These are phyloP conservation scores for Capromys pilorides DNA, from an alignment of 2,797 vertebrate species.

Conservation along the genomic window DNA sequence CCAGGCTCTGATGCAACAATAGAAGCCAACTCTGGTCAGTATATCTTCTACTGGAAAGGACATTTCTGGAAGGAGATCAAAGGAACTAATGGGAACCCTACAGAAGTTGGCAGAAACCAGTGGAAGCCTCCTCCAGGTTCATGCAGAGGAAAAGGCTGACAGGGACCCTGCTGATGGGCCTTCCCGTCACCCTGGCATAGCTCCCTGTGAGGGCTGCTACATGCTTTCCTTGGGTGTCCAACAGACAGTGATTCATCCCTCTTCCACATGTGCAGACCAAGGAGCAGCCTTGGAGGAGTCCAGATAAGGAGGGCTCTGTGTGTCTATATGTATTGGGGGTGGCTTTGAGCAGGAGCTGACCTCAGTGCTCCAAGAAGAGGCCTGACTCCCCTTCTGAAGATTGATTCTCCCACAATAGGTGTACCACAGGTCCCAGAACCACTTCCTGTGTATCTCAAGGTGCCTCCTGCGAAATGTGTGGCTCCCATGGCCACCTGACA, in stretches of 20 bases:
- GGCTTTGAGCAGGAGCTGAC: not conserved
- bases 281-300: not conserved
- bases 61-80: not conserved
- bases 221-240: not conserved
- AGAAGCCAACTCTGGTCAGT: not conserved
- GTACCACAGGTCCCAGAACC: accelerated
- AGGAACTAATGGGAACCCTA: not conserved
- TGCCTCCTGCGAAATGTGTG: not conserved
- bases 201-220: too few relatives aligned
- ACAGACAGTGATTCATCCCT: not conserved
- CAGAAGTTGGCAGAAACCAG: not conserved
- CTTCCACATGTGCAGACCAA: not conserved
- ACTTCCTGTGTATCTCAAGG: not conserved
- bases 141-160: not conserved
- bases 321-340: not conserved
- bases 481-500: not conserved
- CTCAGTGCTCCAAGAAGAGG: not conserved
- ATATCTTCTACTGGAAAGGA: not conserved
- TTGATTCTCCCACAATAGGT: not conserved
- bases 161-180: not conserved
- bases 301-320: not conserved
- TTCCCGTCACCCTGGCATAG: not conserved
- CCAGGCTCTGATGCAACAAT: not conserved
- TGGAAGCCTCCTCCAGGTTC: not conserved
- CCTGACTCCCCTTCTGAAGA: too few relatives aligned